Evolutionary conservation across 2,888 invertebrate species (phyloP), one percentile per base, ranked within the genome.

Genomic region (Abrostola triplasia): DNA sequence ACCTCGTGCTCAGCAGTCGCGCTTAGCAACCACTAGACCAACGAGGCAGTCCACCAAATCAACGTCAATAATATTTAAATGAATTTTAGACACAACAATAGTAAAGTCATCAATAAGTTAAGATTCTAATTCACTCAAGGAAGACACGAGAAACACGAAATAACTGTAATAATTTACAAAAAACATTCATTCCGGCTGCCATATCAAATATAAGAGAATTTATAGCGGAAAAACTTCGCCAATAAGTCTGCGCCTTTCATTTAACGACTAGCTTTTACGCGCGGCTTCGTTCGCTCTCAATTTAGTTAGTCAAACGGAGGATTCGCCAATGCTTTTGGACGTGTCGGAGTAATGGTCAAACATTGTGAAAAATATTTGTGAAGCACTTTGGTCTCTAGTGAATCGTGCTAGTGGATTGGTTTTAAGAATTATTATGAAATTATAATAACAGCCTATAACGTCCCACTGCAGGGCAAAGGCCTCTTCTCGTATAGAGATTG

Each of bases 131-230:
- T 54, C 44, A 61, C 49, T 48, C 7, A n/a, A n/a, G 10, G 35
- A 41, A 13, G 36, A 12, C 35, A 12, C 0, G 36, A 36, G 52
- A 63, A 42, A 53, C 60, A 59, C 54, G 40, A 73, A 24, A n/a
- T 48, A 75, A 52, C 11, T 35, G 60, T 55, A 59, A 73, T 76
- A 76, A 57, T 57, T 67, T 44, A 54, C 59, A 10, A 59, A 62
- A n/a, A 62, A 72, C 56, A 63, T 73, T 72, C 56, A 71, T 73
- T 76, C 61, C 24, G 50, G 12, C 64, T 55, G 58, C 55, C 64
- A 64, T 59, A 58, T 69, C 59, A 77, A 67, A 74, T 77, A 63
- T 67, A 59, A 49, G 73, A 58, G 24, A 60, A 73, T 73, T 76
- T 73, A 73, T 76, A 47, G 67, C 48, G 11, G 59, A 57, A 67